phyloP scores from a whole-genome alignment of 2,888 invertebrate species.

The Cinara cedri region DNA sequence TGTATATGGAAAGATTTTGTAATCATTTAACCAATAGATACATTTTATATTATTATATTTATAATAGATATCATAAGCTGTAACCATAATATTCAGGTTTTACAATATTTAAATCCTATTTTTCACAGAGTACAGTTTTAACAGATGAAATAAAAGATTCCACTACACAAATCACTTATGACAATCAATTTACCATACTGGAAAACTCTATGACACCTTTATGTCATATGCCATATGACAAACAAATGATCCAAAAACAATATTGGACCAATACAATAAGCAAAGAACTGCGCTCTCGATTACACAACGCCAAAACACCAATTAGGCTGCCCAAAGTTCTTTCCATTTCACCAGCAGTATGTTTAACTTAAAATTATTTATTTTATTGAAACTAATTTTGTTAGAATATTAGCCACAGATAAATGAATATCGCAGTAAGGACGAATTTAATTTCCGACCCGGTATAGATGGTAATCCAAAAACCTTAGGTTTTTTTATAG shows the following conservation, averaged over 20 bases:
- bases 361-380: constrained; percentile 36
- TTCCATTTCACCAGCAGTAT: constrained; percentile 61
- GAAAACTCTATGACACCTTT: constrained; percentile 72
- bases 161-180: constrained; percentile 42
- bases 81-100: too few species aligned
- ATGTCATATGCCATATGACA: constrained; percentile 73
- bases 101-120: too few species aligned
- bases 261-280: constrained; percentile 59
- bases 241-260: constrained; percentile 69
- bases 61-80: too few species aligned
- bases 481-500: constrained; percentile 63
- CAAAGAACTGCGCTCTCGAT: constrained; percentile 58
- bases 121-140: constrained; percentile 35
- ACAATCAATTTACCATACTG: constrained; percentile 65
- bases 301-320: constrained; percentile 52
- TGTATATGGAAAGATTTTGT: too few species aligned
- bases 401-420: constrained; percentile 61
- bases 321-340: constrained; percentile 58
- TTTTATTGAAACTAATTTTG: constrained; percentile 18
- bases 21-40: too few species aligned
- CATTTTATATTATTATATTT: too few species aligned
- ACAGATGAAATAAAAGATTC: not conserved
- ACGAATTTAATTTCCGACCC: constrained; percentile 62
- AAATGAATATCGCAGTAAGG: constrained; percentile 63
- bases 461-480: constrained; percentile 63